These are phyloP conservation scores for Salvelinus namaycush DNA, from an alignment of 2,113 vertebrate species.

Conservation along the genomic window DNA sequence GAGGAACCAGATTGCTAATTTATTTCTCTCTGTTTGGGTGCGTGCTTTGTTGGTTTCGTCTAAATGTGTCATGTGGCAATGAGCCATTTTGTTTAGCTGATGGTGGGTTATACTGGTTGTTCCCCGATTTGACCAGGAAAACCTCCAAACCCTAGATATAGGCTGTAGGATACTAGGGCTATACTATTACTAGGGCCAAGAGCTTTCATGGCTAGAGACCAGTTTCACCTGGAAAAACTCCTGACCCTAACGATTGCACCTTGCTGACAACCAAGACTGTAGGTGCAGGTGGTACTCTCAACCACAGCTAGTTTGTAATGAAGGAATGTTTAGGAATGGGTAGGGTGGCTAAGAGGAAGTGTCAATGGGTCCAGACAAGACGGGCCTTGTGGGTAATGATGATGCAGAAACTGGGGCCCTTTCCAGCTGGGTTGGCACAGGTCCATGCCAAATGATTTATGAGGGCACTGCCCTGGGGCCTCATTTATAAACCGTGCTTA, in stretches of 20 bases:
- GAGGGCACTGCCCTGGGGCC: conserved; percentile 25
- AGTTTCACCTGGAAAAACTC: too few relatives aligned
- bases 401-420: conserved; percentile 14
- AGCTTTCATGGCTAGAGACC: too few relatives aligned
- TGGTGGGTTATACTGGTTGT: background rate
- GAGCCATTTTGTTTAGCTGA: too few relatives aligned
- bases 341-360: conserved; percentile 56
- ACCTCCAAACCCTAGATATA: too few relatives aligned
- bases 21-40: conserved; percentile 14
- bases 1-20: background rate
- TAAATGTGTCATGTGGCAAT: background rate
- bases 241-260: too few relatives aligned
- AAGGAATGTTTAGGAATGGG: conserved; percentile 45
- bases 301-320: background rate
- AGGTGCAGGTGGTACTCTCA: too few relatives aligned
- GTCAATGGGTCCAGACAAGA: conserved; percentile 35
- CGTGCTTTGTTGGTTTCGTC: background rate
- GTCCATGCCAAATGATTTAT: conserved; percentile 34
- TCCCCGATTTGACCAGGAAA: background rate
- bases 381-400: conserved; percentile 27
- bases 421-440: conserved; percentile 24
- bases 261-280: too few relatives aligned
- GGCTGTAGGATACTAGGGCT: too few relatives aligned
- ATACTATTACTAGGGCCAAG: too few relatives aligned
- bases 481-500: too few relatives aligned